Conservation (phyloP, 2,113 vertebrate genomes). For the Orthonyx spaldingii region DNA sequence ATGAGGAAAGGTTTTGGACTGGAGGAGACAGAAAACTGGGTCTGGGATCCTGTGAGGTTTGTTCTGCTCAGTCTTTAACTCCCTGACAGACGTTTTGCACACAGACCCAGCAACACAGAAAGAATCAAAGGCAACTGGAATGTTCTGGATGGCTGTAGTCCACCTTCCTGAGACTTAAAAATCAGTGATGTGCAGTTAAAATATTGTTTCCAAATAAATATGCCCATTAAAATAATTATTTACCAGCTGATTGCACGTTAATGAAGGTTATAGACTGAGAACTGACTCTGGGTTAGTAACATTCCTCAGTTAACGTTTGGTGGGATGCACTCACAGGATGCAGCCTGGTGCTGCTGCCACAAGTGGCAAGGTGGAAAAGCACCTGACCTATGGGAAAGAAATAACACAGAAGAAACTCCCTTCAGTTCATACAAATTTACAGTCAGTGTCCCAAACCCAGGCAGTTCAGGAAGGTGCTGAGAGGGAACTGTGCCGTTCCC, state of each 20-base stretch:
- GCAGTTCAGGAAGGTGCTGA: background rate
- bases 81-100: background rate
- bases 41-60: background rate
- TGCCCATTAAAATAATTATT: background rate
- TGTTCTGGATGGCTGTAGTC: background rate
- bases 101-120: background rate
- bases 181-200: background rate
- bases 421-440: accelerated
- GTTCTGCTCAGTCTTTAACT: background rate
- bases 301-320: background rate
- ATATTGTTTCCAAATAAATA: background rate
- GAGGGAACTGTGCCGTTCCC: background rate
- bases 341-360: background rate
- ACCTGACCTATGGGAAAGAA: background rate
- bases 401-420: background rate
- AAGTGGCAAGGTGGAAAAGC: background rate
- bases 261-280: background rate
- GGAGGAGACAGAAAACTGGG: background rate
- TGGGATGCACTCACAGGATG: background rate
- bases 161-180: background rate
- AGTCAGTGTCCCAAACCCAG: background rate
- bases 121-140: background rate
- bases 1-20: background rate
- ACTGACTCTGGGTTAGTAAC: background rate
- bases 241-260: background rate